Evolutionary conservation across 1,140 invertebrate species (phyloP), one percentile per base, ranked within the genome.

Genomic region (Drosophila suzukii): DNA sequence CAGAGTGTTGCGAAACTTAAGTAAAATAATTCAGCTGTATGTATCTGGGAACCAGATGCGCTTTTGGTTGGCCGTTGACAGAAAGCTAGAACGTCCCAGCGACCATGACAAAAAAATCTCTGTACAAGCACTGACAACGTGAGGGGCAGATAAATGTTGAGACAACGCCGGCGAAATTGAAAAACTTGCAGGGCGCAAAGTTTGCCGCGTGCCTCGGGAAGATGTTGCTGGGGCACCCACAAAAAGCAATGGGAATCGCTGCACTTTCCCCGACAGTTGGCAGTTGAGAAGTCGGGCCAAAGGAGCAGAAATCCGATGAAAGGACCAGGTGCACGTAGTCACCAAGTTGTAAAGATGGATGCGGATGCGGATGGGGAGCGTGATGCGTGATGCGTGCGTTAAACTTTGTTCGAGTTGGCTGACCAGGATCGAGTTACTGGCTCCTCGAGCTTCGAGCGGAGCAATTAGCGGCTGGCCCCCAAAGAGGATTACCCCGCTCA

Each of bases 121-220:
- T 49, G 46, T 66, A 51, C 43, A 58, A 20, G 47, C 57, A 36
- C 72, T 58, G 80, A 78, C 75, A 67, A 53, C 54, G 47, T 43
- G 55, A 41, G 54, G n/a, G 49, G 50, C 60, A 86, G 57, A 82
- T 63, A 71, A 86, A 79, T 70, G 75, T 77, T 81, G 46, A 41
- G 53, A 60, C 51, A 67, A 66, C 57, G 76, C 27, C 44, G 50
- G 15, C 46, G 20, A 82, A 84, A 85, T 85, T 88, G 81, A 85
- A 85, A 85, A 85, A 88, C 78, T 85, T 85, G 68, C 65, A 56
- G 67, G 32, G 55, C 63, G 43, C 20, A 81, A 83, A 85, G 68
- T 84, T 83, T 78, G 50, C 78, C 60, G 68, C 82, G 78, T 81
- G 78, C 58, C 44, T 46, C 36, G 32, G 34, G 17, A 20, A 36